phyloP scores from a whole-genome alignment of 1,140 invertebrate genomes.

The Andrena cerasifolii region DNA sequence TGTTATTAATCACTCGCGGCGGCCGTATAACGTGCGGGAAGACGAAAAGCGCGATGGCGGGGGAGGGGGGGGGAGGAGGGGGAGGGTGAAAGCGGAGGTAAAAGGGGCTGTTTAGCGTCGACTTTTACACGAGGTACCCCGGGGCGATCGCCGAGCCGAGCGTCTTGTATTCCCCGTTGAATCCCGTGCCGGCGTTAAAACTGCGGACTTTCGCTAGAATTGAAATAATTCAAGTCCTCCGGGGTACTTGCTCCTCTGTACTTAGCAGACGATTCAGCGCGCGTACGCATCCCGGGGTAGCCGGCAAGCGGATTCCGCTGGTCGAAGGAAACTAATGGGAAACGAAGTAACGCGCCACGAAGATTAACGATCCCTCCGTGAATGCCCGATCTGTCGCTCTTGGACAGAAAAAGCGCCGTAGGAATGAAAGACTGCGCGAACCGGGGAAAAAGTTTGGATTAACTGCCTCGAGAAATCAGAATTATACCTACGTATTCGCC shows the following conservation, averaged over 20 bases:
- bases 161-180: conserved; percentile 5
- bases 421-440: conserved; percentile 12
- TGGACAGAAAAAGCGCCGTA: background rate
- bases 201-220: conserved; percentile 49
- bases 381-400: conserved; percentile 19
- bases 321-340: conserved; percentile 41
- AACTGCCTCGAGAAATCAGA: background rate
- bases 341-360: conserved; percentile 18
- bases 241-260: background rate
- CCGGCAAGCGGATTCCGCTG: conserved; percentile 26
- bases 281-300: background rate
- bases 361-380: conserved; percentile 46
- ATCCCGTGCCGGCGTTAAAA: conserved; percentile 14
- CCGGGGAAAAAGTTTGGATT: background rate
- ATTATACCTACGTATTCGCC: background rate
- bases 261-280: conserved; percentile 19
- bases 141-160: conserved; percentile 41
- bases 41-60: conserved; percentile 14
- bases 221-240: conserved; percentile 49
- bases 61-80: background rate
- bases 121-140: conserved; percentile 60
- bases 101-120: conserved; percentile 60
- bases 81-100: no score
- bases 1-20: conserved; percentile 67
- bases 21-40: conserved; percentile 37